Conservation (phyloP, 1,140 invertebrate genomes). For the Heterodera carotae region DNA sequence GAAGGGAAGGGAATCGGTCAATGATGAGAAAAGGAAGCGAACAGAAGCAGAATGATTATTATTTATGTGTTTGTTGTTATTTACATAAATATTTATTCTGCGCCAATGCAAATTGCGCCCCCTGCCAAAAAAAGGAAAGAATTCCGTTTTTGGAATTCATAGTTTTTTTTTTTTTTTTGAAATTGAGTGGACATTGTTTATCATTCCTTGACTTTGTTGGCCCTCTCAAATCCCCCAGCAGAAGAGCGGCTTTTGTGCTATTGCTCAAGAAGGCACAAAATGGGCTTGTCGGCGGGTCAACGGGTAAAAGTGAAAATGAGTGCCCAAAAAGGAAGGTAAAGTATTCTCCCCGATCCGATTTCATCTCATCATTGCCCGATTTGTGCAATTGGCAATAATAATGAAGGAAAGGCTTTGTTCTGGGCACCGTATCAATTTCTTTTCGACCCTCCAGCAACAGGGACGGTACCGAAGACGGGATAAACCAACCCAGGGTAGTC, state of each 20-base stretch:
- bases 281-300: too few species aligned
- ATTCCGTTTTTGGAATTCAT: neutral
- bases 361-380: neutral
- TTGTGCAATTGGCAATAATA: neutral
- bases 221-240: neutral
- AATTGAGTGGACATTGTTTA: neutral
- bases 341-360: neutral
- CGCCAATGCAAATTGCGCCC: slow-evolving; percentile 9
- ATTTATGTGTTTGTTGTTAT: slow-evolving; percentile 18
- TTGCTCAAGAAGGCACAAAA: neutral
- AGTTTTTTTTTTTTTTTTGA: too few species aligned
- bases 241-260: neutral
- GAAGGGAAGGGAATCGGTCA: too few species aligned
- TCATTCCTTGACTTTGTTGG: neutral
- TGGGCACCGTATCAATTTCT: neutral
- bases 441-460: too few species aligned
- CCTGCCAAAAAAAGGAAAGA: neutral
- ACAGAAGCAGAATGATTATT: neutral
- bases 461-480: too few species aligned
- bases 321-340: neutral
- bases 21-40: neutral
- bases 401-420: neutral
- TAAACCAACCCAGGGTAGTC: too few species aligned
- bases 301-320: too few species aligned
- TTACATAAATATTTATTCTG: too few species aligned